Conservation (phyloP, 1,140 invertebrate species). For the Cyclargus thomasi region DNA sequence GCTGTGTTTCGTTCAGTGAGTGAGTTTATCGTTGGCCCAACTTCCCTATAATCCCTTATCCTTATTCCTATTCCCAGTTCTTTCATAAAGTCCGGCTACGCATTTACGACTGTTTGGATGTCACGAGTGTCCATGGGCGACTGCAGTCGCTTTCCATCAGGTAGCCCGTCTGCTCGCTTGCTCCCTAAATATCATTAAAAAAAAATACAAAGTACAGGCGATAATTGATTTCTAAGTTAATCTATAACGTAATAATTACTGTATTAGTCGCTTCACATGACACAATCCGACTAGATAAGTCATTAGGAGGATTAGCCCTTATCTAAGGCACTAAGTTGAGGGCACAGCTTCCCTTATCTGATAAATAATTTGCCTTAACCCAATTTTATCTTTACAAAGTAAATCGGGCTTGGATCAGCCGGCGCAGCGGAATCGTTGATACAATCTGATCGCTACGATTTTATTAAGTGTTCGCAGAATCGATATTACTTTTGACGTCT, state of each 20-base stretch:
- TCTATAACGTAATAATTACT: background rate
- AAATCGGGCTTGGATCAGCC: background rate
- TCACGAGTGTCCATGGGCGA: too few species aligned
- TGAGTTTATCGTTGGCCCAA: too few species aligned
- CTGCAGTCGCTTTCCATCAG: too few species aligned
- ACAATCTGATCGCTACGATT: background rate
- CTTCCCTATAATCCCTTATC: too few species aligned
- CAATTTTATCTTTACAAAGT: background rate
- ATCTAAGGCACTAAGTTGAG: background rate
- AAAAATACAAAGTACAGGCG: background rate
- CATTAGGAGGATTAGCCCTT: background rate
- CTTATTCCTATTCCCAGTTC: too few species aligned
- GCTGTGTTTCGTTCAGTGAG: too few species aligned
- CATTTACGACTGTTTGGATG: too few species aligned
- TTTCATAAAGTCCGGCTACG: too few species aligned
- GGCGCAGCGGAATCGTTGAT: background rate
- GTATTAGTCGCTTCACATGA: background rate
- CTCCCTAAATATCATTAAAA: too few species aligned
- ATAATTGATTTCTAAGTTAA: background rate
- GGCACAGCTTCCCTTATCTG: background rate
- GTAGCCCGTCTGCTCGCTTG: too few species aligned
- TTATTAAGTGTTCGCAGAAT: too few species aligned
- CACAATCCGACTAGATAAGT: background rate
- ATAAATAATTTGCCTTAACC: background rate
- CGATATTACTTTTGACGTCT: too few species aligned